Base-by-base conservation (phyloP, 2,888 invertebrate species). In the Linyphia triangularis region DNA sequence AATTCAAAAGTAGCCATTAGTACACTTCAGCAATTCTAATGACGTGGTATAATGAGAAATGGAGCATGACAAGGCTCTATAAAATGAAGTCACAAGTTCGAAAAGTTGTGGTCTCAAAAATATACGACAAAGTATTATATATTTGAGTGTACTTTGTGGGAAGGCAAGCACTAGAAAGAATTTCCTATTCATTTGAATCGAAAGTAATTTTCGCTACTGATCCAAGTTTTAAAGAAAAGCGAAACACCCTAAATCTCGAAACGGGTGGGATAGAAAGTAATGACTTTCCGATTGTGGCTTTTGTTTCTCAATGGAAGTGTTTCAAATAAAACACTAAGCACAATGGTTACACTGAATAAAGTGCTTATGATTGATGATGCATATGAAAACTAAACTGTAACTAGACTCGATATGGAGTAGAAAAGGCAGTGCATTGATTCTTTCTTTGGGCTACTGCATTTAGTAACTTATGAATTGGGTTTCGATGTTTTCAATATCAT, bases 271-370 rank as follows among this genome's bases (percentile, higher is more conserved):
- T 28, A 24, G 59, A 30, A 73, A 59, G 30, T 73, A 73, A 73
- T 73, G 73, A 59, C 73, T 73, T 73, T 73, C 73, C 73, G 59
- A 73, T 73, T 57, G 28, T 19, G 59, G 30, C 73, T 73, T 73
- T 73, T 73, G 73, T 73, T 73, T 73, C 57, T 5, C 19, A 33
- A 33, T 33, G 9, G 73, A 73, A 69, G 33, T 13, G 22, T 69
- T 69, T 69, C 33, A 19, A 37, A 69, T 69, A 69, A 69, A 30
- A 22, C 19, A n/a, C 67, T 22, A 30, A 65, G 28, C 33, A 33
- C 67, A 69, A 37, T 19, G 37, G 37, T 22, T 22, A 22, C 37
- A 37, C 37, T 22, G 67, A 33, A 22, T 30, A 37, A 69, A 69
- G 33, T 69, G 22, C 67, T 37, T 22, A 33, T 69, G 67, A 69